Evolutionary conservation across 2,888 invertebrate species (phyloP).

Genomic region (Plutella xylostella): DNA sequence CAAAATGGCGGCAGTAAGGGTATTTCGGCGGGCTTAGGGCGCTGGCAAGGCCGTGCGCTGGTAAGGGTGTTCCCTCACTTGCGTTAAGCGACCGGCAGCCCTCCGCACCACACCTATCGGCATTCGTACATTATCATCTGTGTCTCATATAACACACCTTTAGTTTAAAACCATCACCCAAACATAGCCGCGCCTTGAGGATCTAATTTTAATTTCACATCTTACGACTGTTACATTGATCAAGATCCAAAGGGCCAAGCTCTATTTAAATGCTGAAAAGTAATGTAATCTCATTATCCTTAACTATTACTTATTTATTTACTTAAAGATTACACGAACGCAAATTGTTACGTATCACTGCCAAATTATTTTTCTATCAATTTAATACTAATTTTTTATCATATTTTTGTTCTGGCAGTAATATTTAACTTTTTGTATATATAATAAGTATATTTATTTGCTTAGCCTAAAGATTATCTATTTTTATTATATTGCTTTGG

Average conservation of each 20-base stretch:
- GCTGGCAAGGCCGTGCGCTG: constrained; percentile 86
- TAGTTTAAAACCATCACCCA: constrained; percentile 23
- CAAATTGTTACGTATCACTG: constrained; percentile 41
- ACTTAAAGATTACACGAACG: constrained; percentile 28
- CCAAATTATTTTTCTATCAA: constrained; percentile 38
- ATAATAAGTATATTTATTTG: constrained; percentile 23
- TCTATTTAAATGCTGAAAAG: constrained; percentile 54
- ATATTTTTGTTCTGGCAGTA: constrained; percentile 47
- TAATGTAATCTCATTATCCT: constrained; percentile 43
- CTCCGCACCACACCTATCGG: constrained; percentile 87
- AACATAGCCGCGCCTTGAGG: neutral
- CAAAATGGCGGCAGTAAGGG: constrained; percentile 67
- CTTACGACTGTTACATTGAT: neutral
- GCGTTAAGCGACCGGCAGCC: constrained; percentile 86
- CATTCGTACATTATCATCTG: constrained; percentile 59
- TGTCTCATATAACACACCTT: constrained; percentile 18
- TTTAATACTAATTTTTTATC: constrained; percentile 31
- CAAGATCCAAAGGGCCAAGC: constrained; percentile 18
- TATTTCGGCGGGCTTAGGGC: constrained; percentile 72
- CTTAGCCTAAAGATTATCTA: constrained; percentile 48
- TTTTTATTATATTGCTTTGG: constrained; percentile 61
- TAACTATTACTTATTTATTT: constrained; percentile 25
- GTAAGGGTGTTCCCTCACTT: constrained; percentile 97
- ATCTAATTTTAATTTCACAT: neutral
- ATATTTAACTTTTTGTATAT: constrained; percentile 42